A percentile compares a stretch with the other conserved stretches of the same genome.
Conservation (phyloP, 2,888 invertebrate species). For the Neria commutata region DNA sequence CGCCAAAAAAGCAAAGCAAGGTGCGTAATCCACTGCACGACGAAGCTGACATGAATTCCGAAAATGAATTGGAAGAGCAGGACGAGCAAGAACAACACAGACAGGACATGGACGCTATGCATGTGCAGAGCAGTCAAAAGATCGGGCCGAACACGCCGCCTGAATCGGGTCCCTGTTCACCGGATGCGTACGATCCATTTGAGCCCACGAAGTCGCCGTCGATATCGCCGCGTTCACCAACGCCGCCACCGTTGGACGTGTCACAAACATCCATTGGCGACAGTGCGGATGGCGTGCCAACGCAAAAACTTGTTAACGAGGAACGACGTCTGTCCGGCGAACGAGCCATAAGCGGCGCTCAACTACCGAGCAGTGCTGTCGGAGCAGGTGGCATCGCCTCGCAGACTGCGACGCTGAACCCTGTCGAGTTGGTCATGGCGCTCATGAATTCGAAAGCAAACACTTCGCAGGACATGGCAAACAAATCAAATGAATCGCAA, state of each 20-base stretch:
- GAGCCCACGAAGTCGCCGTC: conserved; percentile 82
- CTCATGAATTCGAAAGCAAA: conserved; percentile 62
- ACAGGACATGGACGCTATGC: conserved; percentile 36
- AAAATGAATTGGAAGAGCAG: conserved; percentile 46
- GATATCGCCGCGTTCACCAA: conserved; percentile 57
- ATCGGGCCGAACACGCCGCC: conserved; percentile 78
- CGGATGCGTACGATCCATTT: conserved; percentile 89
- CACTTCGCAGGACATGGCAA: conserved; percentile 43
- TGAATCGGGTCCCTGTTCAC: conserved; percentile 72
- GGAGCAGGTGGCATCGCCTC: conserved; percentile 12
- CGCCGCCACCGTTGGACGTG: conserved; percentile 46
- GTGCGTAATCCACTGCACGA: conserved; percentile 71
- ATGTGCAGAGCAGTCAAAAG: conserved; percentile 57
- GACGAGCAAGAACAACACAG: conserved; percentile 27
- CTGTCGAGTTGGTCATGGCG: conserved; percentile 68
- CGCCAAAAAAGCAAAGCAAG: conserved; percentile 64
- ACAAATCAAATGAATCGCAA: conserved; percentile 49
- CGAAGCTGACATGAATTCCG: conserved; percentile 45
- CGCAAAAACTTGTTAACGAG: conserved; percentile 30
- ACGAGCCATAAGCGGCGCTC: conserved; percentile 3
- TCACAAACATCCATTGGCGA: conserved; percentile 31
- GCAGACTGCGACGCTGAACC: conserved; percentile 63
- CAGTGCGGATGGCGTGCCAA: conserved; percentile 18
- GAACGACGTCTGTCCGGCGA: conserved; percentile 29
- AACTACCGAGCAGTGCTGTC: conserved; percentile 18